Evolutionary conservation across 2,797 vertebrate species (phyloP).

Genomic region (Antrozous pallidus): DNA sequence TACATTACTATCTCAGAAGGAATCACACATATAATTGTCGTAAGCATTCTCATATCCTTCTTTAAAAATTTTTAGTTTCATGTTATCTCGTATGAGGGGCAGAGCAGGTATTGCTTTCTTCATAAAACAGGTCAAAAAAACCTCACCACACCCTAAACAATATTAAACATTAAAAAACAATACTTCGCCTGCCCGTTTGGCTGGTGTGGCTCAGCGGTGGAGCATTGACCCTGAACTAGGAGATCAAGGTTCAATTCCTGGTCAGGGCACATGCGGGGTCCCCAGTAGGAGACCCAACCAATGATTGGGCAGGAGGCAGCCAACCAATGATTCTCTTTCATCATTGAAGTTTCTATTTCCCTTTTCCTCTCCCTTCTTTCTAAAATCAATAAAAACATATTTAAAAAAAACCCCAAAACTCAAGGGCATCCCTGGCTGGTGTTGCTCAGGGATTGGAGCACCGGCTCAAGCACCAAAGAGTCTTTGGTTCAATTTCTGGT

Average conservation of each 20-base stretch:
- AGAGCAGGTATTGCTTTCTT: background rate
- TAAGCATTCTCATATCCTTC: background rate
- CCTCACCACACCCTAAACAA: background rate
- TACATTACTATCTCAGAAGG: background rate
- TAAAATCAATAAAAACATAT: too few species aligned
- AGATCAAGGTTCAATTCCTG: too few species aligned
- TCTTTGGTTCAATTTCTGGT: background rate
- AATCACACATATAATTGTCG: background rate
- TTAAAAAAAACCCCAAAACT: background rate
- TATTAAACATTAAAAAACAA: background rate
- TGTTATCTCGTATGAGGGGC: background rate
- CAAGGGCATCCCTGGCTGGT: background rate
- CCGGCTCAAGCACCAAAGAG: background rate
- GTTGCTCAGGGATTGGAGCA: background rate
- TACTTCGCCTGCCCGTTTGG: too few species aligned
- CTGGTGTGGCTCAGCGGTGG: too few species aligned
- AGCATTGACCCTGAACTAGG: too few species aligned
- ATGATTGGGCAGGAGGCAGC: too few species aligned
- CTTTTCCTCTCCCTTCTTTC: too few species aligned
- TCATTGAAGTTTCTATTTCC: too few species aligned
- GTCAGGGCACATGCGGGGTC: too few species aligned
- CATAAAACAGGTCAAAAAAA: background rate
- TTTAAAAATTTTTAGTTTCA: background rate
- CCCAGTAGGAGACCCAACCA: too few species aligned
- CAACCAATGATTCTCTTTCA: too few species aligned